Conservation (phyloP, 2,113 vertebrate genomes). For the Caranx melampygus region DNA sequence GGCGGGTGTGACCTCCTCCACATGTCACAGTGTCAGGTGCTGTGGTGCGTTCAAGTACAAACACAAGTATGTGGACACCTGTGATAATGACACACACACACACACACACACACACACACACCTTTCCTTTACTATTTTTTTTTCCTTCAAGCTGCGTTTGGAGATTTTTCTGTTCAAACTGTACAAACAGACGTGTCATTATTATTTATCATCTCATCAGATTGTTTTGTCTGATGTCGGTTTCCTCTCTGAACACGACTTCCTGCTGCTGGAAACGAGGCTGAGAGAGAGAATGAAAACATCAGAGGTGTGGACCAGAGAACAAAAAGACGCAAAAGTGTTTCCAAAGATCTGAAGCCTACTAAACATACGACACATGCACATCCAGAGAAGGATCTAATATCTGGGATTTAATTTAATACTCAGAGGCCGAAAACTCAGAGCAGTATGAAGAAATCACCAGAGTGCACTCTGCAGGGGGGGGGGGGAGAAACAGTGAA, state of each 20-base stretch:
- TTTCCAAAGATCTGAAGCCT: too few species aligned
- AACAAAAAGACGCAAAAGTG: background rate
- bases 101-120: too few species aligned
- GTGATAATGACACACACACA: background rate
- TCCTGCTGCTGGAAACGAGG: background rate
- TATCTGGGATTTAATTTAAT: slow-evolving; percentile 28
- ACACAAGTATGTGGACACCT: background rate
- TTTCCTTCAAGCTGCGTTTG: background rate
- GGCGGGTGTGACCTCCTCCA: background rate
- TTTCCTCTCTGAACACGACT: background rate
- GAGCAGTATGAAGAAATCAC: slow-evolving; percentile 41
- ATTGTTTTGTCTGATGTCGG: background rate
- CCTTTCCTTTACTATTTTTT: background rate
- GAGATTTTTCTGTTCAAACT: background rate
- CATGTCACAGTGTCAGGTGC: too few species aligned
- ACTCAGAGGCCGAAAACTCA: slow-evolving; percentile 5
- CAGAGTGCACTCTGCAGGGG: slow-evolving; percentile 38
- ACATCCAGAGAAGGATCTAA: background rate
- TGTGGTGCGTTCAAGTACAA: too few species aligned
- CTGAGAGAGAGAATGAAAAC: background rate
- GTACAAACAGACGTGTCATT: too few species aligned
- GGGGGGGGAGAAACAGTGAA: slow-evolving; percentile 15
- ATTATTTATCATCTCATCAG: background rate
- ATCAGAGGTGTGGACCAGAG: background rate
- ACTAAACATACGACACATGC: too few species aligned